A percentile compares a stretch with the other conserved stretches of the same genome.
Evolutionary conservation across 1,140 invertebrate species (phyloP).

Genomic region (Aphelenchoides besseyi): DNA sequence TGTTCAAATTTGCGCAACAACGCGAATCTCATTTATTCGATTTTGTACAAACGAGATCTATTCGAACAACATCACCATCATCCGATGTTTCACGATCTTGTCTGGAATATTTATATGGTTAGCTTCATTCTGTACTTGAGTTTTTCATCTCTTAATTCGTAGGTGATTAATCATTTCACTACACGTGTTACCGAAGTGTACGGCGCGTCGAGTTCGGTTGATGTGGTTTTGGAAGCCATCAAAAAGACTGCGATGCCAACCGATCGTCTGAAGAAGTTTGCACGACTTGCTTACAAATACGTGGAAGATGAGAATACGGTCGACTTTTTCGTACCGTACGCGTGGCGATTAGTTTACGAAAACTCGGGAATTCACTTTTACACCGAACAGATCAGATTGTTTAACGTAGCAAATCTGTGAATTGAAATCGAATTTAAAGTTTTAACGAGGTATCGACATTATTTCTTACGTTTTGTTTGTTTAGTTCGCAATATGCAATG

Average conservation of each 20-base stretch:
- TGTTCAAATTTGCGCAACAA: constrained; percentile 75
- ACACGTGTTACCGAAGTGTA: constrained; percentile 9
- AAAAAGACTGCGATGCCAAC: constrained; percentile 80
- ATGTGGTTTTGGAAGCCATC: constrained; percentile 79
- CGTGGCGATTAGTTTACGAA: constrained; percentile 85
- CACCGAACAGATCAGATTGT: constrained; percentile 33
- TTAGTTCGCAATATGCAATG: too few relatives aligned
- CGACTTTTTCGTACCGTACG: constrained; percentile 98
- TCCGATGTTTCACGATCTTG: constrained; percentile 86
- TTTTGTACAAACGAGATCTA: constrained; percentile 86
- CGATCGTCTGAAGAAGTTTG: constrained; percentile 84
- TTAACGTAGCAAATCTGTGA: constrained; percentile 28
- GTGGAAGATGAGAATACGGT: constrained; percentile 97
- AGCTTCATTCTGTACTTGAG: constrained; percentile 38
- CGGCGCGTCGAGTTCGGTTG: constrained; percentile 72
- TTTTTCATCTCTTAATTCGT: constrained; percentile 8
- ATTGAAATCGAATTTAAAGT: too few relatives aligned
- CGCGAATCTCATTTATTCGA: constrained; percentile 87
- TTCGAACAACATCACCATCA: constrained; percentile 83
- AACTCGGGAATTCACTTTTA: constrained; percentile 77
- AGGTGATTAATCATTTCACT: constrained; percentile 84
- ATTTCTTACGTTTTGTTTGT: background rate
- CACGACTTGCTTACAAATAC: constrained; percentile 96
- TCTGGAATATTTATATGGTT: constrained; percentile 92
- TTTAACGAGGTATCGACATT: background rate